Evolutionary conservation across 2,888 invertebrate genomes (phyloP).

Genomic region (Ptycholaimellus sp.): DNA sequence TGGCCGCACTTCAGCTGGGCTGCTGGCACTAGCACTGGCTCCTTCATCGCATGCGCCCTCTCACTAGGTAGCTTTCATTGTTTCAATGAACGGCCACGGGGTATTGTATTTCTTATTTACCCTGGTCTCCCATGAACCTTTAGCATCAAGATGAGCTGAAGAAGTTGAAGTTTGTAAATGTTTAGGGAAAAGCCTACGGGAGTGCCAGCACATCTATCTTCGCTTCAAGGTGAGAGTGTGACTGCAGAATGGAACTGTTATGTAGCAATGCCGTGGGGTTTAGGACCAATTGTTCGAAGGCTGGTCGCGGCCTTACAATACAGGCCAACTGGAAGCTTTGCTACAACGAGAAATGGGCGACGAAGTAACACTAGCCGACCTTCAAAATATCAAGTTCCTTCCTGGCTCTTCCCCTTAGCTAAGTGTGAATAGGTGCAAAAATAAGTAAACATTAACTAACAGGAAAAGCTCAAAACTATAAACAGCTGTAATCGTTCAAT

Average conservation of each 20-base stretch:
- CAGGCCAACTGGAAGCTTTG: background rate
- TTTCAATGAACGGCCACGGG: no score
- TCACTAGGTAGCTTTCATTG: conserved; percentile 39
- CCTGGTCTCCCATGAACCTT: no score
- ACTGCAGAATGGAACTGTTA: no score
- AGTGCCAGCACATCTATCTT: conserved; percentile 65
- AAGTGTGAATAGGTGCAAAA: background rate
- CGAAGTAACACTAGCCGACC: background rate
- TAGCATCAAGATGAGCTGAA: no score
- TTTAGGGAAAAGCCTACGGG: conserved; percentile 32
- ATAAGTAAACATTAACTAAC: conserved; percentile 9
- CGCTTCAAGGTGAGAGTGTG: conserved; percentile 74
- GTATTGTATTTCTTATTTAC: no score
- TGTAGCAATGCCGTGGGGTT: no score
- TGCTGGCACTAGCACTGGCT: conserved; percentile 60
- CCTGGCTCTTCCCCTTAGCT: background rate
- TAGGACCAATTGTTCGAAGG: conserved; percentile 66
- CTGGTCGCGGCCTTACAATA: conserved; percentile 14
- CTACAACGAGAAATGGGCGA: background rate
- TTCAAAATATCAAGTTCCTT: background rate
- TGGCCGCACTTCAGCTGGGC: conserved; percentile 74
- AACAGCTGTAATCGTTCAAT: no score
- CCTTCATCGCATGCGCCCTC: conserved; percentile 58
- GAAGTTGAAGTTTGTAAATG: no score
- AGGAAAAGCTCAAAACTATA: no score